Base-by-base conservation (phyloP, 2,888 invertebrate species). In the Hyposoter didymator region DNA sequence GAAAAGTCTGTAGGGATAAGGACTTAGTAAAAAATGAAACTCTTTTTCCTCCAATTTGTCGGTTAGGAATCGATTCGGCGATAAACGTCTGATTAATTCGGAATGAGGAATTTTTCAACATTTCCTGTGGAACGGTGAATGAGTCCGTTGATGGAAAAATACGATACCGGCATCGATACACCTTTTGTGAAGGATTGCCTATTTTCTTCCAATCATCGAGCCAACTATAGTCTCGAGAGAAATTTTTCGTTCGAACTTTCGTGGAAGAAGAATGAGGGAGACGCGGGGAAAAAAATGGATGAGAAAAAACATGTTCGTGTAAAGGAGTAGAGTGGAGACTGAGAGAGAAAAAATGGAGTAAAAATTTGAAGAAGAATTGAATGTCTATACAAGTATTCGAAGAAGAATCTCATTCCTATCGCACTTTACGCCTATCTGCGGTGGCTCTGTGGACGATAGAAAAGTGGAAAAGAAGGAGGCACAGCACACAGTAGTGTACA, bases 341-440 rank as follows among this genome's bases (percentile, higher is more conserved):
- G 28, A 59, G 28, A 28, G 28, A 28, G 28, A 28, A 12, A 59
- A 28, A 28, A 66, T 64, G 49, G 64, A 32, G 32, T 49, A 3
- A 32, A 17, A 55, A 28, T 19, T 78, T 70, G 64, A 19, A 66
- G 22, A 39, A 67, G 35, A 62, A 79, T 66, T 22, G 67, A 59
- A 59, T 72, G 64, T 85, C 79, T 70, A 76, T 85, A 79, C 45
- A 74, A 43, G 72, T 59, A 79, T 75, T 69, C 75, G 72, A 55
- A 32, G 70, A 82, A 72, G 79, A 76, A 67, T 79, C 49, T 85
- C 67, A 67, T 76, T 76, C 75, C 69, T 62, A 78, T 69, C 66
- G 52, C 35, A 73, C 76, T 79, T 79, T 82, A 52, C 78, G 72
- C 67, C 82, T 67, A 76, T 79, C 64, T 22, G 43, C 39, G 39